Base-by-base conservation (phyloP, 2,888 invertebrate species). In the Drepana falcataria region DNA sequence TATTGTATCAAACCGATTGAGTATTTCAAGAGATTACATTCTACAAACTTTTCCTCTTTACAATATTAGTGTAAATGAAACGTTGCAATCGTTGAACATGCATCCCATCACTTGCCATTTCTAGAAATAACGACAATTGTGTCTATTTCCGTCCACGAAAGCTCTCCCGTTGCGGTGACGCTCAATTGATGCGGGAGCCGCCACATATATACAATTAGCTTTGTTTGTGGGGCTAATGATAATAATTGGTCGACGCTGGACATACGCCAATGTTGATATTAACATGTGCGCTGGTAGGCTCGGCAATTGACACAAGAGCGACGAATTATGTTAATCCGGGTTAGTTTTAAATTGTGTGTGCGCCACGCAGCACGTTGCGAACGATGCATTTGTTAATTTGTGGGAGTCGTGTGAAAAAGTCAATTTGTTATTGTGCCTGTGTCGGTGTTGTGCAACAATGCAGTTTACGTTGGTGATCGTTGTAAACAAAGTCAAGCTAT, bases 381-480 rank as follows among this genome's bases (percentile, higher is more conserved):
- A 85, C 80, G 77, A 90, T 88, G 87, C 79, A 79, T 85, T 81
- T 80, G 73, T 75, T 75, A 78, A 81, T 75, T 71, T 73, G 69
- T 79, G 65, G 58, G 64, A 71, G 77, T 71, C 71, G 81, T 83
- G 85, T 87, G 85, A 83, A 71, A 77, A 80, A 77, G 69, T 82
- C 61, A 62, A 58, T 57, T 73, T 75, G 73, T 77, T 73, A 70
- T 70, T 65, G 75, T 77, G 75, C 60, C 60, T 69, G 79, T 77
- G 74, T 60, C 68, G 63, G 76, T 81, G 75, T 63, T 68, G 76
- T 80, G 73, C 66, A 67, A 85, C 78, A 71, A 90, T 91, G 91
- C 90, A 91, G 85, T 91, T 85, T 79, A 90, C 90, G 63, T 75
- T 91, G 73, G 90, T 91, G 59, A 90, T 91, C 64, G 87, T 91